Base-by-base conservation (phyloP, 2,113 vertebrate genomes). In the Climacteris rufus region DNA sequence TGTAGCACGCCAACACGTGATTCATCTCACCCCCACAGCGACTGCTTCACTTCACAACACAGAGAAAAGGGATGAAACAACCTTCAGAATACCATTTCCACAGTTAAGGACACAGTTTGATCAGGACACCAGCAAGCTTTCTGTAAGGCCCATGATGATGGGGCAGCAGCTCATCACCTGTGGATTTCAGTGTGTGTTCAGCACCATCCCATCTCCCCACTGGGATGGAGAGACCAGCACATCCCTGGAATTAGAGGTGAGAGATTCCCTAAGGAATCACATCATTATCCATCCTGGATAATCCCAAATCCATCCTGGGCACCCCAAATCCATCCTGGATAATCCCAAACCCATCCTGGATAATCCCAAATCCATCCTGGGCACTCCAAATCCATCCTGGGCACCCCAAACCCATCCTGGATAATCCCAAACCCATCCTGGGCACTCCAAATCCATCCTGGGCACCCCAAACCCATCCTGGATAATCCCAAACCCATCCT, bases 231-330 rank as follows among this genome's bases (percentile, higher is more conserved):
- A 39, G 21, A 25, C 3, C 40, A 30, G 30, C 20, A 13, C 16
- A 14, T 1, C 30, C 37, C 57, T 56, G 65, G 50, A 70, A 39
- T 8, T 1, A 15, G 14, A 60, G 37, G 19, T 9, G 10, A 39
- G 61, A 44, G 22, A 8, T 42, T 35, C 65, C 64, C 61, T 12
- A 4, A 7, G 14, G 56, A 56, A 47, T 8, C 44, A 17, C 81
- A 57, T 7, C 45, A 13, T 39, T 0, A 2, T 0, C 64, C 59
- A n/a, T n/a, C n/a, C n/a, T n/a, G n/a, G n/a, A n/a, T n/a, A n/a
- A n/a, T n/a, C n/a, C n/a, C n/a, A n/a, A n/a, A n/a, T n/a, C n/a
- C n/a, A n/a, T n/a, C n/a, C n/a, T n/a, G n/a, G n/a, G n/a, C n/a
- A n/a, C n/a, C n/a, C n/a, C n/a, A n/a, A n/a, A n/a, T n/a, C n/a